Conservation (phyloP, 2,797 vertebrate genomes). For the Lacerta agilis region DNA sequence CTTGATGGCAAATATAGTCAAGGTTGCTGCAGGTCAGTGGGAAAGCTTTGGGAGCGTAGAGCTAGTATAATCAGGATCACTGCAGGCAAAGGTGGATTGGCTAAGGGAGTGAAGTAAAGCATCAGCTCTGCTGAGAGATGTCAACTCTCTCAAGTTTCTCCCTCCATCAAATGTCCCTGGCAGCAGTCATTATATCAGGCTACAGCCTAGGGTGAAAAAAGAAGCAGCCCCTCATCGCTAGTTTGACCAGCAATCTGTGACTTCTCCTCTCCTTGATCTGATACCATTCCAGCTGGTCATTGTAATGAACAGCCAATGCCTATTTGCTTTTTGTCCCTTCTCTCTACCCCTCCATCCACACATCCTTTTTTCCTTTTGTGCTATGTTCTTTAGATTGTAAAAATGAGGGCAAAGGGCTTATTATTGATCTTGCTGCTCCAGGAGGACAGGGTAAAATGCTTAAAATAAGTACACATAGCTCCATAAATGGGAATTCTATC, state of each 20-base stretch:
- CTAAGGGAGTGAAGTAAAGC: neutral
- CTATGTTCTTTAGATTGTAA: neutral
- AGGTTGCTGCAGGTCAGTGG: neutral
- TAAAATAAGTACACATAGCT: neutral
- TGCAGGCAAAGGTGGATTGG: neutral
- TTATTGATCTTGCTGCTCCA: neutral
- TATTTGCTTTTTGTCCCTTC: neutral
- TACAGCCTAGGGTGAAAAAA: neutral
- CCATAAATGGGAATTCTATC: neutral
- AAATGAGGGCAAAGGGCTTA: neutral
- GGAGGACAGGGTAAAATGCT: neutral
- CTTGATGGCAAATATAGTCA: conserved; percentile 9
- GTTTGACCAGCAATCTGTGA: neutral
- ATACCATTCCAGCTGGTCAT: neutral
- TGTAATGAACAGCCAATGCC: neutral
- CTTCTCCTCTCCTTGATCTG: neutral
- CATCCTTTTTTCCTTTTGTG: neutral
- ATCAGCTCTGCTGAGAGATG: neutral
- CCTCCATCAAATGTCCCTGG: neutral
- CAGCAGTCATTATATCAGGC: neutral
- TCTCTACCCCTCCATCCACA: neutral
- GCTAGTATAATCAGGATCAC: neutral
- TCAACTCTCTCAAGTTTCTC: neutral
- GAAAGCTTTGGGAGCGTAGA: neutral
- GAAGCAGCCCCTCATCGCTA: neutral